A percentile compares a stretch with the other conserved stretches of the same genome.
Evolutionary conservation across 2,113 vertebrate species (phyloP).

Genomic region (Equus przewalskii): DNA sequence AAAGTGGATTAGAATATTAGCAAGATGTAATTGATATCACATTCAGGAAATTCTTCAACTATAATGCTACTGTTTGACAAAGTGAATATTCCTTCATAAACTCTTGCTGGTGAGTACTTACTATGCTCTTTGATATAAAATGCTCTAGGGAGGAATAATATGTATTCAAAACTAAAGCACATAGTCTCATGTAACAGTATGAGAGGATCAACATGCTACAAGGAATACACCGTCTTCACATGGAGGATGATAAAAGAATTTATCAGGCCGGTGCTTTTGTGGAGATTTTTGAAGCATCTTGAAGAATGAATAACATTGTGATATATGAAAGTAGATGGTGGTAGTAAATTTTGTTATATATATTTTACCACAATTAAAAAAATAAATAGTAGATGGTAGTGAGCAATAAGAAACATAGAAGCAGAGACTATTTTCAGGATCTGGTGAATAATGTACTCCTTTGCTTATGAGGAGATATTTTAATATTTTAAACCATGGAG

Average conservation of each 20-base stretch:
- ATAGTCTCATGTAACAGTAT: not conserved
- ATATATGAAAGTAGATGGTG: not conserved
- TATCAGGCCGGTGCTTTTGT: not conserved
- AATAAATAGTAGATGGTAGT: too few relatives aligned
- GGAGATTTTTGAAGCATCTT: not conserved
- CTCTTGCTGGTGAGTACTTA: not conserved
- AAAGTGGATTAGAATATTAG: not conserved
- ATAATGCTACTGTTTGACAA: not conserved
- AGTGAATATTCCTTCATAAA: not conserved
- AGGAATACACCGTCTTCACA: not conserved
- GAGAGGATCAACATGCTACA: not conserved
- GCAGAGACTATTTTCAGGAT: not conserved
- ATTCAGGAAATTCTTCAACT: not conserved
- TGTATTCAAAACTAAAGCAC: not conserved
- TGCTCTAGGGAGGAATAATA: not conserved
- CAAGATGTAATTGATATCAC: not conserved
- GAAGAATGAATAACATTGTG: not conserved
- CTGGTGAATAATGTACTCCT: not conserved
- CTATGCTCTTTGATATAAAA: not conserved
- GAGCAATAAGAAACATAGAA: not conserved
- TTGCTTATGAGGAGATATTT: not conserved
- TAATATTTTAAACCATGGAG: not conserved
- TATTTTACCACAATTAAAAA: not conserved
- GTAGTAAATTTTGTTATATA: not conserved
- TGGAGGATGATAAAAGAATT: not conserved